These are phyloP conservation scores for Spatula clypeata DNA, from an alignment of 2,797 vertebrate genomes.

Conservation along the genomic window DNA sequence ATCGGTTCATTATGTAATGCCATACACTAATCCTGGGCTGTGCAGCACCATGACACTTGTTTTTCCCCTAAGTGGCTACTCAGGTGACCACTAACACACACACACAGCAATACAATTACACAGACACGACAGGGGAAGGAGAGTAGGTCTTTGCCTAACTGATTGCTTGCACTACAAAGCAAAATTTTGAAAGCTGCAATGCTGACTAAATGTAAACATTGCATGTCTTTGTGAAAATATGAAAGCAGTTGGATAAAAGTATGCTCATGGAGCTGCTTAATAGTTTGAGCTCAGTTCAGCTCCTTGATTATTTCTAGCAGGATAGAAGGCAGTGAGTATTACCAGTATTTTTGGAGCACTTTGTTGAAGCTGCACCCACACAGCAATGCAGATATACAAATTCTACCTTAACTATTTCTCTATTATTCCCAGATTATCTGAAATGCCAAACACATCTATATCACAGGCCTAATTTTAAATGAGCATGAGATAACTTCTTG, in stretches of 20 bases:
- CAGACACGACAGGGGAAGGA: background rate
- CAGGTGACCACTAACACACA: background rate
- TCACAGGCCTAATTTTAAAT: background rate
- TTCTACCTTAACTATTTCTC: background rate
- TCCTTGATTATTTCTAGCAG: background rate
- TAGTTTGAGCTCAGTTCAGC: background rate
- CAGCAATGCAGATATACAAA: background rate
- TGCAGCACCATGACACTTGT: accelerated
- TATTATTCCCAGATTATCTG: background rate
- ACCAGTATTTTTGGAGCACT: background rate
- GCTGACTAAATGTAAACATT: background rate
- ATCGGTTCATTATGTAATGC: background rate
- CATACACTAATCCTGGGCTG: background rate
- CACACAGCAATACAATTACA: accelerated
- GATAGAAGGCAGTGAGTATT: background rate
- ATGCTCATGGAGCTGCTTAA: background rate
- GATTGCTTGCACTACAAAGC: background rate
- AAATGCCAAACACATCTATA: background rate
- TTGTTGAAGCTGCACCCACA: background rate
- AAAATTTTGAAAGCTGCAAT: background rate
- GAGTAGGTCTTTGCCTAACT: background rate
- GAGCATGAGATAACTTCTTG: background rate
- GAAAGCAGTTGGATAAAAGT: background rate
- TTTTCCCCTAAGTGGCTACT: background rate
- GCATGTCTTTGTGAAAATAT: background rate